Evolutionary conservation across 2,113 vertebrate genomes (phyloP).

Genomic region (Muntiacus muntjak): DNA sequence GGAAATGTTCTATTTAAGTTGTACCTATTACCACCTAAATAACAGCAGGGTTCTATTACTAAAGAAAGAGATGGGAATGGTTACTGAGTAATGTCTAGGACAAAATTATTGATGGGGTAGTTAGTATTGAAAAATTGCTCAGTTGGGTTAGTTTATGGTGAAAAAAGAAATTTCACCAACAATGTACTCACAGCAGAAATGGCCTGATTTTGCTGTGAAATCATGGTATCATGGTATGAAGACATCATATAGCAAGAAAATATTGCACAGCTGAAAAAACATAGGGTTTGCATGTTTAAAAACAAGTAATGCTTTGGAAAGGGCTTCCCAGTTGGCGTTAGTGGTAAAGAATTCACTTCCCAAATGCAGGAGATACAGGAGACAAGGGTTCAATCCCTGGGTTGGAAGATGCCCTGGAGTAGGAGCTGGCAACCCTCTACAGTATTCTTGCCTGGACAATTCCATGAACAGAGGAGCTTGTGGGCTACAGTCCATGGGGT

Average conservation of each 20-base stretch:
- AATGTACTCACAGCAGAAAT: not conserved
- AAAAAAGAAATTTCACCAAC: not conserved
- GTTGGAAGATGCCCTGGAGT: not conserved
- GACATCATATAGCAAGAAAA: not conserved
- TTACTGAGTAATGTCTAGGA: not conserved
- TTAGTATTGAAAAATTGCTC: not conserved
- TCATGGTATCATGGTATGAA: not conserved
- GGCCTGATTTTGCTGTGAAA: not conserved
- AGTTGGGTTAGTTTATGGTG: not conserved
- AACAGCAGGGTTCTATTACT: not conserved
- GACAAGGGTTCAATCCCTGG: not conserved
- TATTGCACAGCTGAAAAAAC: not conserved
- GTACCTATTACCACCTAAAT: not conserved
- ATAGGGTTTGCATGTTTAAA: not conserved
- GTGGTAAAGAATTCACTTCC: not conserved
- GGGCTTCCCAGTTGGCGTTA: not conserved
- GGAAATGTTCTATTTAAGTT: not conserved
- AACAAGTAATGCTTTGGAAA: not conserved
- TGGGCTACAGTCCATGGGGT: not conserved
- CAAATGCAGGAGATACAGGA: not conserved
- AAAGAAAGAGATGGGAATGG: not conserved
- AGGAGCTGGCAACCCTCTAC: not conserved
- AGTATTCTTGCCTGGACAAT: not conserved
- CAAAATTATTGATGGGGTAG: not conserved
- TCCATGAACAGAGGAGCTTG: not conserved